Conservation (phyloP, 1,140 invertebrate genomes). For the Drosophila funebris region DNA sequence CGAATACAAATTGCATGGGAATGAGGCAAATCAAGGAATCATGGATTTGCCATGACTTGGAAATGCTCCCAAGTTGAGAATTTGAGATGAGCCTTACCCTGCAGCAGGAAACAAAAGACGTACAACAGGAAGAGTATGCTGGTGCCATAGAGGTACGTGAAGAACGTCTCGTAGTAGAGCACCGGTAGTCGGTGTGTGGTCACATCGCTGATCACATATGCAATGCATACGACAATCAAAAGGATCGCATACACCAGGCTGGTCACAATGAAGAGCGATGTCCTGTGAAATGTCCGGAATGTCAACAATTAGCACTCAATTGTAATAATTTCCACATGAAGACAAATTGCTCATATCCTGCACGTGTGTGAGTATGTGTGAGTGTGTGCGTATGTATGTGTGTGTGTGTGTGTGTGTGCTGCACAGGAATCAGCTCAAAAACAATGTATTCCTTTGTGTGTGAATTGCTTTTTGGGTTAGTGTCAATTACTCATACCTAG, state of each 20-base stretch:
- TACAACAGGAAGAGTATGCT: constrained; percentile 98
- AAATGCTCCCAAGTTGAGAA: background rate
- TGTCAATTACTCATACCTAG: constrained; percentile 22
- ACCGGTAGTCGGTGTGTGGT: constrained; percentile 95
- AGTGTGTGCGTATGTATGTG: background rate
- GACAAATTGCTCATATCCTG: background rate
- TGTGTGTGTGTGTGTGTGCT: constrained; percentile 1
- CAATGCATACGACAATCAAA: constrained; percentile 94
- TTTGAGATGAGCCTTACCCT: constrained; percentile 84
- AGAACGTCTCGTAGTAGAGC: constrained; percentile 97
- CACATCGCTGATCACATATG: constrained; percentile 96
- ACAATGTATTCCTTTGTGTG: background rate
- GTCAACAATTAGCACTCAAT: background rate
- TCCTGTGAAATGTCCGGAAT: constrained; percentile 86
- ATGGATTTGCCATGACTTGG: background rate
- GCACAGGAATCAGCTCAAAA: background rate
- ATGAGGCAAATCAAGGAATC: background rate
- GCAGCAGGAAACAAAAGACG: constrained; percentile 97
- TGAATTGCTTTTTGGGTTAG: constrained; percentile 16
- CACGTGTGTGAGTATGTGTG: background rate
- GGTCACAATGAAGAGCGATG: constrained; percentile 96
- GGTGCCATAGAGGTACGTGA: constrained; percentile 97
- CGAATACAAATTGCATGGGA: background rate
- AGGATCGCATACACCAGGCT: constrained; percentile 97
- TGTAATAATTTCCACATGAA: background rate